Evolutionary conservation across 1,140 invertebrate genomes (phyloP), one percentile per base, ranked within the genome.

Genomic region (Microplitis mediator): DNA sequence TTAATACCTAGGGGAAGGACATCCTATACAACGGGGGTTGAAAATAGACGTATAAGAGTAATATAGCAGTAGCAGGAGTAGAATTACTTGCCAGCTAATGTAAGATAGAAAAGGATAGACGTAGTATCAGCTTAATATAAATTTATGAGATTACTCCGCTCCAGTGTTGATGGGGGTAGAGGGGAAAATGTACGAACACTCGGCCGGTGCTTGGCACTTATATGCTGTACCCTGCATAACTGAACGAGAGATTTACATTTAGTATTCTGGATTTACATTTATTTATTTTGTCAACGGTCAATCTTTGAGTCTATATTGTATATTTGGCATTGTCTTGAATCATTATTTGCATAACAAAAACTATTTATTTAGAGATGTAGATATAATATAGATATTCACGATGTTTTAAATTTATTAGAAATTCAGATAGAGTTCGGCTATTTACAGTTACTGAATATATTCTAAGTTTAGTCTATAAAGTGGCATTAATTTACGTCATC

Each of bases 111-210:
- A 69, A n/a, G 34, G 9, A 13, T 14, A 60, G 11, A 6, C 5
- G 39, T 45, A 62, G 31, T 63, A 71, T 71, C 58, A 71, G 60
- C 60, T 71, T 71, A 60, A 71, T 71, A 71, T 71, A 52, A 71
- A 71, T 71, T 71, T 71, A 71, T 71, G 69, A 71, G 69, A 71
- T 71, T 71, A 71, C 13, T 60, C 50, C 69, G 14, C 51, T 14
- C 60, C 36, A 23, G 16, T 36, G 6, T 71, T 71, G 16, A 50
- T 23, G 13, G 45, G 14, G 56, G 39, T 34, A 4, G n/a, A 45
- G 4, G 39, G 39, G 39, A 45, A 45, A 45, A 45, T 45, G 39
- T 45, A 6, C 39, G 39, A 9, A 45, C 39, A 45, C 39, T 6
- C 39, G 39, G 39, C 68, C 16, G 56, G 60, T 51, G 16, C 36